Evolutionary conservation across 2,888 invertebrate species (phyloP).

Genomic region (Drosophila cyrtoloma): DNA sequence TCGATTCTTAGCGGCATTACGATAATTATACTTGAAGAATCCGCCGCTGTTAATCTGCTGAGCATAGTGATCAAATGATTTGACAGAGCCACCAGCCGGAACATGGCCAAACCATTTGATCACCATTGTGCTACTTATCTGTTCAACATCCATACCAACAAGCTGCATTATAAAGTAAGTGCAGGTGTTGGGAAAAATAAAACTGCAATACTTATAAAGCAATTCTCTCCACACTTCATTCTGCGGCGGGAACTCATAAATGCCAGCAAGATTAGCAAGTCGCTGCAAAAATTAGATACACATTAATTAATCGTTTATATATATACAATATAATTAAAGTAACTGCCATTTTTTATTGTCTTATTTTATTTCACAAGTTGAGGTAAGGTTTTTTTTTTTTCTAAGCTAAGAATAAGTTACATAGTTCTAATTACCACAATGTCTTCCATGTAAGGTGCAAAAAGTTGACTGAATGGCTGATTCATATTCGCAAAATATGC

Average conservation of each 20-base stretch:
- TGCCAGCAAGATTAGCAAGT: constrained; percentile 20
- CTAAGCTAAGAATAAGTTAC: background rate
- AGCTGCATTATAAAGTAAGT: constrained; percentile 85
- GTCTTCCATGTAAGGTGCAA: constrained; percentile 6
- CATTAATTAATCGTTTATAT: background rate
- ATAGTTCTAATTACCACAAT: constrained; percentile 19
- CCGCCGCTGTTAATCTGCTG: constrained; percentile 84
- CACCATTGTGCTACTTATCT: constrained; percentile 85
- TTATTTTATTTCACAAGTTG: background rate
- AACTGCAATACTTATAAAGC: constrained; percentile 27
- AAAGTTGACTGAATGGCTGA: constrained; percentile 60
- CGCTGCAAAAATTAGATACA: constrained; percentile 14
- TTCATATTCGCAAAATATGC: constrained; percentile 84
- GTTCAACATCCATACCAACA: constrained; percentile 84
- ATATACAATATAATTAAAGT: constrained; percentile 12
- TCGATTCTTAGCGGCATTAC: constrained; percentile 70
- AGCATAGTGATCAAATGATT: constrained; percentile 86
- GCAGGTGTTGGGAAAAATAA: constrained; percentile 59
- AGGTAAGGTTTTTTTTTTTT: background rate
- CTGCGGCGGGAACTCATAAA: constrained; percentile 61
- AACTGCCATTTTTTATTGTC: background rate
- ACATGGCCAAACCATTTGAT: constrained; percentile 87
- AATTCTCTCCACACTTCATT: constrained; percentile 34
- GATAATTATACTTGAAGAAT: constrained; percentile 86
- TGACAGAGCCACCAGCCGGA: constrained; percentile 87